phyloP scores from a whole-genome alignment of 2,797 vertebrate genomes.

The Cetoscarus ocellatus region DNA sequence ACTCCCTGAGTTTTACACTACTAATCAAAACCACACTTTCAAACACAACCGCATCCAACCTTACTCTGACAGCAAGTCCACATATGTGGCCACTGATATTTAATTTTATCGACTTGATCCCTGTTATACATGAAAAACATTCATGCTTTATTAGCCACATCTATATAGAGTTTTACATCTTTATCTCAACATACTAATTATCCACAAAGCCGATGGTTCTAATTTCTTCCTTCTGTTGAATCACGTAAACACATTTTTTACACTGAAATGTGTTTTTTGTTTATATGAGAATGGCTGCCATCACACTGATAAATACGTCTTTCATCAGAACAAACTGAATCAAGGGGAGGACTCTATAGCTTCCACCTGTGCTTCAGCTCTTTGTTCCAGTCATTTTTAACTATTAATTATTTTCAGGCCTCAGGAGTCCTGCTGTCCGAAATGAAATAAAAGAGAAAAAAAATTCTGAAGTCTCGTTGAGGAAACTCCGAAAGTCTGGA shows the following conservation, averaged over 20 bases:
- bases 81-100: slow-evolving; percentile 5
- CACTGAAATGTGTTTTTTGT: slow-evolving; percentile 54
- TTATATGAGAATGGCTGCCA: slow-evolving; percentile 49
- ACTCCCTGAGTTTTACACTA: slow-evolving; percentile 7
- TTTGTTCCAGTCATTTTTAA: slow-evolving; percentile 66
- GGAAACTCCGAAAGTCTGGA: slow-evolving; percentile 73
- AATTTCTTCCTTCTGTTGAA: slow-evolving; percentile 43
- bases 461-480: slow-evolving; percentile 38
- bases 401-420: slow-evolving; percentile 74
- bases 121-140: slow-evolving; percentile 4
- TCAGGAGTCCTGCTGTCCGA: slow-evolving; percentile 52
- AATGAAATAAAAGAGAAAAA: slow-evolving; percentile 7
- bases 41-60: neutral
- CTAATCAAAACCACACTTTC: slow-evolving; percentile 24
- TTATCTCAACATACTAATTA: neutral
- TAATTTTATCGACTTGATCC: neutral
- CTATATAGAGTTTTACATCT: neutral
- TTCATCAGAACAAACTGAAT: slow-evolving; percentile 45
- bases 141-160: slow-evolving; percentile 12
- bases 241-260: slow-evolving; percentile 43
- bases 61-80: slow-evolving; percentile 17
- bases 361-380: slow-evolving; percentile 79
- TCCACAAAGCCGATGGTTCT: slow-evolving; percentile 12
- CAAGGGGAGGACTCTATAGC: slow-evolving; percentile 59
- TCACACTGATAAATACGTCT: slow-evolving; percentile 46